These are phyloP conservation scores for Drosophila bocki DNA, from an alignment of 1,140 invertebrate species.

Conservation along the genomic window DNA sequence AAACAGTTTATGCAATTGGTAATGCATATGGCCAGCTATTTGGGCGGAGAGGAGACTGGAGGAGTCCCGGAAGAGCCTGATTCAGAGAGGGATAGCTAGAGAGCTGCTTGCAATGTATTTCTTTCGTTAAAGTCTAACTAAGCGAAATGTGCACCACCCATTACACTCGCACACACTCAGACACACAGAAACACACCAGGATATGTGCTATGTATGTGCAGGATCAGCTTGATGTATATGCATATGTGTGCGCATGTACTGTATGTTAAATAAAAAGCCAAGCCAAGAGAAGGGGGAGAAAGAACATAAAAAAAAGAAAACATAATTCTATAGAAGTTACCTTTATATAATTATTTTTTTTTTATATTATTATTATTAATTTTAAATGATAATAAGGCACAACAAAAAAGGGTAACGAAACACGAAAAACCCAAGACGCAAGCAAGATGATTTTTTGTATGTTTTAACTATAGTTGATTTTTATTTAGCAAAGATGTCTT, in stretches of 20 bases:
- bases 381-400: constrained; percentile 33
- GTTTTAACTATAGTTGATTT: constrained; percentile 73
- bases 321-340: neutral
- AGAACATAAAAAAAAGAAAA: neutral
- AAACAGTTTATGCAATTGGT: constrained; percentile 37
- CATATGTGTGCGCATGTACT: neutral
- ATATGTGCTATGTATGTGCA: constrained; percentile 6
- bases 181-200: constrained; percentile 5
- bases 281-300: neutral
- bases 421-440: constrained; percentile 18
- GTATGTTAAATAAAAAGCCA: neutral
- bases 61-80: neutral
- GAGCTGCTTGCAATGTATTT: constrained; percentile 6
- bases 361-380: constrained; percentile 33
- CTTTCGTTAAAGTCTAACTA: constrained; percentile 67
- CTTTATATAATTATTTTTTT: constrained; percentile 28
- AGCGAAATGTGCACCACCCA: constrained; percentile 29
- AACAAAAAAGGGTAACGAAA: neutral
- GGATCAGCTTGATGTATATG: neutral
- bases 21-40: constrained; percentile 40
- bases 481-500: constrained; percentile 72
- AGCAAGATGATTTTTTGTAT: constrained; percentile 44
- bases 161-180: constrained; percentile 1
- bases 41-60: neutral
- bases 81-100: constrained; percentile 6